Evolutionary conservation across 1,140 invertebrate species (phyloP), one percentile per base, ranked within the genome.

Genomic region (Diorhabda carinulata): DNA sequence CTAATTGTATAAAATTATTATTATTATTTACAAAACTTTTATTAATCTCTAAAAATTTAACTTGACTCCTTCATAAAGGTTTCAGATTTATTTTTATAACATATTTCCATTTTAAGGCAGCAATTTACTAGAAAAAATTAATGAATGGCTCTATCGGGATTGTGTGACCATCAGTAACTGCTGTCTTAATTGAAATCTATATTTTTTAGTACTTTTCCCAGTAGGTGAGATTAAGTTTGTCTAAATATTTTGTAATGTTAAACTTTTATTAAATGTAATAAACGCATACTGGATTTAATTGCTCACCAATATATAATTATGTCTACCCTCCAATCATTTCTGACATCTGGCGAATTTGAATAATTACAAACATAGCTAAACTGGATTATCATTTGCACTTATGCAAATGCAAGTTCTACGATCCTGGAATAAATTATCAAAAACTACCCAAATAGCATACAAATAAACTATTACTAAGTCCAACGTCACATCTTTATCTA

Each of bases 81-180:
- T 42, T 43, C 8, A 61, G 9, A 43, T 43, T 61, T 40, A 61
- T 61, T 61, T 61, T 61, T 41, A 41, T 25, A 61, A 60, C 41
- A 25, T 6, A 10, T 41, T 41, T 61, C 42, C 40, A 41, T 61
- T 41, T 61, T 41, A 41, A 41, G 25, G 58, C 10, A 61, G 7
- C n/a, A 43, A 5, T 61, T 61, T 41, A 4, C 9, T n/a, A 57
- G 9, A n/a, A 25, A 25, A 5, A 57, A 57, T 57, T 57, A 25
- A n/a, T 57, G 25, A 57, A 57, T 7, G 7, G 25, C 25, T 25
- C 25, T 25, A 25, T 25, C 25, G 25, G 25, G 25, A 25, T 25
- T 25, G 25, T 25, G 25, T 25, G 25, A 25, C 25, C 25, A 25
- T 25, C 25, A 25, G 47, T n/a, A 52, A n/a, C 6, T 52, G 47